phyloP scores from a whole-genome alignment of 2,797 vertebrate genomes.

The Uromys caudimaculatus region DNA sequence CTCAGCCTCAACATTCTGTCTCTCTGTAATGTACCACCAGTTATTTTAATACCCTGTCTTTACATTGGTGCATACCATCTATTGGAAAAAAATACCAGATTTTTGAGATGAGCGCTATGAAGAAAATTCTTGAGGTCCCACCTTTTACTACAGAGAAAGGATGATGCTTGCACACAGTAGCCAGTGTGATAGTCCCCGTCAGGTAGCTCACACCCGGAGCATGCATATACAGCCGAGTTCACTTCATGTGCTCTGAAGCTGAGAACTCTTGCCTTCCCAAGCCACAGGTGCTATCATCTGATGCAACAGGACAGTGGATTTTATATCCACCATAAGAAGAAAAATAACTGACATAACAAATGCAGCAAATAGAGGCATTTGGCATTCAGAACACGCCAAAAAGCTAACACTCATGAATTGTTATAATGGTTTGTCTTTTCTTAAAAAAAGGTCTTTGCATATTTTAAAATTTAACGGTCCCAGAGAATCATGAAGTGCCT shows the following conservation, averaged over 20 bases:
- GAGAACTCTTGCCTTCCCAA: conserved; percentile 85
- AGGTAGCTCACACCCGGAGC: conserved; percentile 87
- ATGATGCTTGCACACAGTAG: conserved; percentile 82
- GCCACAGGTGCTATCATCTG: conserved; percentile 82
- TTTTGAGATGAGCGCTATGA: conserved; percentile 88
- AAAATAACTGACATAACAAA: conserved; percentile 86
- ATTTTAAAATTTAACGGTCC: conserved; percentile 84
- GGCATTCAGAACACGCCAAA: conserved; percentile 88
- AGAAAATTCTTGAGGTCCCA: conserved; percentile 86
- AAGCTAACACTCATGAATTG: conserved; percentile 88
- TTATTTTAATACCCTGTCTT: conserved; percentile 84
- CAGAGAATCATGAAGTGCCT: conserved; percentile 96
- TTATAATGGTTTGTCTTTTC: conserved; percentile 82
- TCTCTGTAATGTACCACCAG: conserved; percentile 80
- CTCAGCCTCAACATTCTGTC: conserved; percentile 73
- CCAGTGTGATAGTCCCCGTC: conserved; percentile 79
- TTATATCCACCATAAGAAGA: conserved; percentile 85
- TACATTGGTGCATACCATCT: conserved; percentile 77
- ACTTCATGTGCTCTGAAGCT: conserved; percentile 77
- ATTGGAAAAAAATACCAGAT: conserved; percentile 78
- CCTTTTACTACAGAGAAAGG: conserved; percentile 73
- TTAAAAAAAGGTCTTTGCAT: conserved; percentile 84
- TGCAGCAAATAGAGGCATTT: conserved; percentile 84
- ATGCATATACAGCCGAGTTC: conserved; percentile 87
- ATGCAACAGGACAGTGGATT: conserved; percentile 80